These are phyloP conservation scores for Raphicerus campestris DNA, from an alignment of 2,113 vertebrate species.

Conservation along the genomic window DNA sequence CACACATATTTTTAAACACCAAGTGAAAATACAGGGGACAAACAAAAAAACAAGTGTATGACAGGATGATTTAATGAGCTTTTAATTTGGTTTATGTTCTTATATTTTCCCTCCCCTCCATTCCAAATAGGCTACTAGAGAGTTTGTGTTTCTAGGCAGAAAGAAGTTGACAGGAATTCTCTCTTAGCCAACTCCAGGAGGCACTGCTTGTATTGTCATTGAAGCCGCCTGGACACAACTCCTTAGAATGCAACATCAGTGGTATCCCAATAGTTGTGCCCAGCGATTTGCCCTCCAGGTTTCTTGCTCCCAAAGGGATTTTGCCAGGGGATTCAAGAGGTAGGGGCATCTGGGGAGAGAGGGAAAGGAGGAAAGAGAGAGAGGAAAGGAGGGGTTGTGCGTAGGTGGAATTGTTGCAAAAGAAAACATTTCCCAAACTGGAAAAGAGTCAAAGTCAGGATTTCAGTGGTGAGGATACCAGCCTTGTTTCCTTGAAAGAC, in stretches of 20 bases:
- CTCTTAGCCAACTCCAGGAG: background rate
- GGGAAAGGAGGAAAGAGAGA: background rate
- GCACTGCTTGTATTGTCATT: background rate
- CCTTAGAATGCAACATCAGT: background rate
- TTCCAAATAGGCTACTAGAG: background rate
- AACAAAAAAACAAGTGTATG: background rate
- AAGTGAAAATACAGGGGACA: background rate
- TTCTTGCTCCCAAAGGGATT: constrained; percentile 10
- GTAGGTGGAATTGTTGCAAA: background rate
- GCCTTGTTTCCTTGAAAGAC: background rate
- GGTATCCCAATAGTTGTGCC: background rate
- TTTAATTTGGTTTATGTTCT: constrained; percentile 7
- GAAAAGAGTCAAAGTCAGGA: background rate
- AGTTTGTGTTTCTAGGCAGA: background rate
- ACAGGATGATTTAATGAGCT: background rate
- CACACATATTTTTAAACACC: background rate
- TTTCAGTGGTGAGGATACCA: background rate
- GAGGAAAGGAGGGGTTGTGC: background rate
- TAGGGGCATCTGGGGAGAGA: background rate
- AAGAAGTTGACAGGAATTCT: background rate
- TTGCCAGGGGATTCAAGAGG: background rate
- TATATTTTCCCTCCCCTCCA: background rate
- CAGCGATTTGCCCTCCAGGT: background rate
- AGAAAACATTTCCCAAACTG: background rate
- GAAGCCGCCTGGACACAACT: background rate